These are phyloP conservation scores for Sitobion miscanthi DNA, from an alignment of 1,140 invertebrate species.

Conservation along the genomic window DNA sequence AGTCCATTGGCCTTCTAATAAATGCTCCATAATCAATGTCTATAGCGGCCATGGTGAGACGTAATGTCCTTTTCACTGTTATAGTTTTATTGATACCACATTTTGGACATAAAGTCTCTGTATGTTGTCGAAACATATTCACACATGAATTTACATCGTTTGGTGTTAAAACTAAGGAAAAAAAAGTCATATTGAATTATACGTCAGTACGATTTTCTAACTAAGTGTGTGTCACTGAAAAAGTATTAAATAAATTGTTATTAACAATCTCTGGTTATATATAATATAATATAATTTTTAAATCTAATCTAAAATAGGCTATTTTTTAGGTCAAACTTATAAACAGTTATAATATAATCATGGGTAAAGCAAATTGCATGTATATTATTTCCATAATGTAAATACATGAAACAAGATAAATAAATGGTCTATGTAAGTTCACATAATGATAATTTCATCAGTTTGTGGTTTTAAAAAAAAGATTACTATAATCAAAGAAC, in stretches of 20 bases:
- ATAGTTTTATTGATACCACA: conserved; percentile 36
- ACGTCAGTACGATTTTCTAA: background rate
- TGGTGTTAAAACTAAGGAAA: conserved; percentile 12
- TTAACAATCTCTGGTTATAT: background rate
- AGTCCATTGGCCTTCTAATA: conserved; percentile 11
- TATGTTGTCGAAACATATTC: background rate
- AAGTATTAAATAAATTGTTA: background rate
- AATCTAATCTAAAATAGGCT: background rate
- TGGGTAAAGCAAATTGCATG: no score
- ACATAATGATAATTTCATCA: background rate
- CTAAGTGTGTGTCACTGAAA: background rate
- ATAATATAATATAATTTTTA: background rate
- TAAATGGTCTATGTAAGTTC: background rate
- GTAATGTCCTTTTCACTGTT: conserved; percentile 14
- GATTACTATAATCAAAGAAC: background rate
- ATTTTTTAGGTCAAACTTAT: background rate
- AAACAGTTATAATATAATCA: background rate
- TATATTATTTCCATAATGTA: background rate
- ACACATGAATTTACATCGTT: background rate
- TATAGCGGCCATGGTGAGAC: conserved; percentile 20
- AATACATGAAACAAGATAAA: background rate
- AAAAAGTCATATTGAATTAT: background rate
- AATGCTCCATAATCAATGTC: conserved; percentile 44
- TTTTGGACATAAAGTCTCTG: conserved; percentile 30
- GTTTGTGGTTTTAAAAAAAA: background rate